Evolutionary conservation across 2,888 invertebrate genomes (phyloP), one percentile per base, ranked within the genome.

Genomic region (Nomada ferruginata): DNA sequence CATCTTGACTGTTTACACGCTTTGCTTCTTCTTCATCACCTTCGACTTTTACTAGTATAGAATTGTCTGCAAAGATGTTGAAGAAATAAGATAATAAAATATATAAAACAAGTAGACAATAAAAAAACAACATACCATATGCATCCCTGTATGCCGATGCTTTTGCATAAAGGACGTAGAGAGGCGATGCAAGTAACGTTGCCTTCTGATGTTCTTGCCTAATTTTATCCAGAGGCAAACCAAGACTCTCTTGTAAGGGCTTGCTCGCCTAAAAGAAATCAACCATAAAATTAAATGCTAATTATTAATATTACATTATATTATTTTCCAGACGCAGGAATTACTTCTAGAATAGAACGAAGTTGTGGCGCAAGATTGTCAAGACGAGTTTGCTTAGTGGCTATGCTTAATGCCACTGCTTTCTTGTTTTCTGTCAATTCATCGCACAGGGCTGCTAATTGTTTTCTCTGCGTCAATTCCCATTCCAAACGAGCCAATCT

Each of bases 91-190:
- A 47, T 47, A 29, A n/a, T 11, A 26, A 11, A 47, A 20, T 23
- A 57, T 23, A 23, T 18, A n/a, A 29, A 70, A 65, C 18, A 23
- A 15, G 36, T 42, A 3, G 23, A 11, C 1, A 76, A 65, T 47
- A 60, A 47, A 23, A n/a, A 74, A 44, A 36, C 20, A 11, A 13
- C 47, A 7, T 90, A 94, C 96, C 96, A 89, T 97, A 96, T 52
- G 96, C 97, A 94, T 97, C 97, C 88, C 96, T 96, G 93, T 97
- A 98, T 11, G 97, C 97, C 91, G 96, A 96, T 29, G 96, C 95
- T 94, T 98, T 98, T 72, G 97, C 96, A 94, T 97, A 98, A 7
- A 98, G 95, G 84, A 98, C 95, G 94, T 98, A 99, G 23, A 99
- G 94, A 0, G 98, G 96, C 53, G 96, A 95, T 0, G 98, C 97